Conservation (phyloP, 2,113 vertebrate species). For the Sturnus vulgaris region DNA sequence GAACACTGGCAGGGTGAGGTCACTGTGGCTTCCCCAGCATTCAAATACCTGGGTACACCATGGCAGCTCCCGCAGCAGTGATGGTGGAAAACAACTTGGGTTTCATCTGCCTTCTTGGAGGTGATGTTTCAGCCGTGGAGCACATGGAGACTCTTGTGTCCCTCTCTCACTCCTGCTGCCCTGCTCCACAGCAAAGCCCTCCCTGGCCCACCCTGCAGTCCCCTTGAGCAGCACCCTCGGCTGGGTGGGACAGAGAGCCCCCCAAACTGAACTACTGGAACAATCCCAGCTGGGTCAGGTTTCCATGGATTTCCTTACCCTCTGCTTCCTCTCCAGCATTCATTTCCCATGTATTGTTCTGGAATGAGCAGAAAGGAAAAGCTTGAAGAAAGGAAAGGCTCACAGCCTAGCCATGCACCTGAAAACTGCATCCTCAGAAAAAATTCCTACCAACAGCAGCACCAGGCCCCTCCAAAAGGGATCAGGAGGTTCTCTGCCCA, state of each 20-base stretch:
- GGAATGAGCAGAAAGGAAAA: background rate
- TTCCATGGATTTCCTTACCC: background rate
- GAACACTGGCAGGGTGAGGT: fast-evolving
- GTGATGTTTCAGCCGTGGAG: background rate
- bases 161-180: background rate
- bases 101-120: background rate
- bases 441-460: background rate
- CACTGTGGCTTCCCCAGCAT: background rate
- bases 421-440: background rate
- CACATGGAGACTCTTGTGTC: background rate
- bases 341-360: conserved; percentile 40
- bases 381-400: conserved; percentile 6
- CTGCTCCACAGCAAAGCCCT: background rate
- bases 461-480: background rate
- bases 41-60: background rate
- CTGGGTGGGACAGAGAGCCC: background rate
- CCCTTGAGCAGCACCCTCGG: fast-evolving
- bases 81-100: background rate
- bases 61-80: background rate
- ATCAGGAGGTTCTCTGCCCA: fast-evolving
- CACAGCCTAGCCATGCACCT: fast-evolving
- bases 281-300: background rate
- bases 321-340: background rate
- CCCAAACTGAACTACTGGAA: fast-evolving
- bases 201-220: background rate